phyloP scores from a whole-genome alignment of 2,888 invertebrate species.

The Bimastos eiseni region DNA sequence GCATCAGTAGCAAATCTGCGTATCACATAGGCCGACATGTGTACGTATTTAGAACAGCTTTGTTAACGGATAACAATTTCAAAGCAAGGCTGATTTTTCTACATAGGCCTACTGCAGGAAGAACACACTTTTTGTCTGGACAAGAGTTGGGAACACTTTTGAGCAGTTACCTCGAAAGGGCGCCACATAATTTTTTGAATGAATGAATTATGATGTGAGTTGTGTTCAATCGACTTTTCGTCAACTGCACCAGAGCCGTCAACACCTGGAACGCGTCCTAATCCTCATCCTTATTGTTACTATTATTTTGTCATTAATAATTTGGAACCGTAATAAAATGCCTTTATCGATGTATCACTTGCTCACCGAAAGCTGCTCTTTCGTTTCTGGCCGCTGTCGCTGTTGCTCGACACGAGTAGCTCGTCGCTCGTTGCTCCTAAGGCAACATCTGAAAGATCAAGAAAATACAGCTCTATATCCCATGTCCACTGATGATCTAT shows the following conservation, averaged over 20 bases:
- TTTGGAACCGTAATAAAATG: too few relatives aligned
- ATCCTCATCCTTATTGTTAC: too few relatives aligned
- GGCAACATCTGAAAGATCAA: conserved; percentile 1
- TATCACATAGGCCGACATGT: not conserved
- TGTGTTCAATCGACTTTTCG: too few relatives aligned
- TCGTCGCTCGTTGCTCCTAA: conserved; percentile 22
- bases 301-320: not conserved
- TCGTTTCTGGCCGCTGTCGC: not conserved
- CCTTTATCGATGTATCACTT: too few relatives aligned
- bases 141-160: not conserved
- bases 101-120: not conserved
- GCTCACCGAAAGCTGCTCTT: conserved; percentile 24
- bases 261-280: not conserved
- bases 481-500: not conserved
- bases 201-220: too few relatives aligned
- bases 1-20: not conserved
- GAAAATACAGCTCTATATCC: not conserved
- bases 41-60: not conserved
- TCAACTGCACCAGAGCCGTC: too few relatives aligned
- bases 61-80: not conserved
- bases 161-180: too few relatives aligned
- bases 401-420: conserved; percentile 1
- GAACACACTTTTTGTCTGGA: not conserved
- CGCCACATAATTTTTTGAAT: too few relatives aligned
- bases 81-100: not conserved